Base-by-base conservation (phyloP, 2,113 vertebrate species). In the Dicerorhinus sumatrensis region DNA sequence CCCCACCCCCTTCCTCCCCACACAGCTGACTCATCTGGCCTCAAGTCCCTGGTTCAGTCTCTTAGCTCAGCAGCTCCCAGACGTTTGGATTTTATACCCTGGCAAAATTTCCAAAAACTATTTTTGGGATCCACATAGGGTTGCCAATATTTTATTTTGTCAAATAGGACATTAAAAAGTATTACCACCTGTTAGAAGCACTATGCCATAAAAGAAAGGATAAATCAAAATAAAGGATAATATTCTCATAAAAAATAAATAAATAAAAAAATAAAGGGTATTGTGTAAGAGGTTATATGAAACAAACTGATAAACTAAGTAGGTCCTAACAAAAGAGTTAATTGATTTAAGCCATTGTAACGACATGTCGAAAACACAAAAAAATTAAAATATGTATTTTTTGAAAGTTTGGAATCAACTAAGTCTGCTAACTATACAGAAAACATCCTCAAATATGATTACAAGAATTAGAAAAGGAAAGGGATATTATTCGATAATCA, bases 91-190 rank as follows among this genome's bases (percentile, higher is more conserved):
- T 84, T 91, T n/a, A n/a, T 89, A 76, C 10, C 42, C 85, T 93
- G 51, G 94, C n/a, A 89, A 76, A 81, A 82, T 73, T 70, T 72
- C 69, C 63, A 62, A 73, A 93, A 94, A 72, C 70, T 73, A 77
- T 96, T 97, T 95, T 91, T 29, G 27, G 62, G 69, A 75, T 72
- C 56, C 56, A 84, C 56, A 13, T 21, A 93, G 56, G 20, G 48
- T 65, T 96, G 91, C 72, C 89, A 94, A 39, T 77, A 76, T 92
- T 96, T 96, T 96, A 89, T 92, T 95, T 93, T 92, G 88, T 96
- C 76, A 96, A 95, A 72, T 76, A 92, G 93, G 88, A 87, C 63
- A 76, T 92, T 95, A 95, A 97, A 69, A 95, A 87, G 69, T 46
- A n/a, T 36, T 27, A 23, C 58, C 77, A 89, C 89, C 67, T 94